Conservation (phyloP, 1,140 invertebrate species). For the Drosophila cardini region DNA sequence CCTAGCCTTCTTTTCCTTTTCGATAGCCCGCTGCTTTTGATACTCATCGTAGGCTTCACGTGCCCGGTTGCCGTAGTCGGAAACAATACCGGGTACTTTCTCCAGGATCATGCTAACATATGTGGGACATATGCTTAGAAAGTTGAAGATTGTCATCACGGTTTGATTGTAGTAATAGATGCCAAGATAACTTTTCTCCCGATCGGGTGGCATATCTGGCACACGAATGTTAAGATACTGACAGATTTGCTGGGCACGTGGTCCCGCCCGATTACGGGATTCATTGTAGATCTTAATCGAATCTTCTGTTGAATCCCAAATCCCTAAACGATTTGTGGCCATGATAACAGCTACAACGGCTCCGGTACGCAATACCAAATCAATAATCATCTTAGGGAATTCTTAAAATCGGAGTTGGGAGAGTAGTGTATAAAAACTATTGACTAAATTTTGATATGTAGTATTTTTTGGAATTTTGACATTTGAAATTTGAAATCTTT, state of each 20-base stretch:
- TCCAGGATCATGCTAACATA: slow-evolving; percentile 21
- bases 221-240: slow-evolving; percentile 45
- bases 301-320: slow-evolving; percentile 56
- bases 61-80: not conserved
- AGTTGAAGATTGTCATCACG: slow-evolving; percentile 41
- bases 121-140: slow-evolving; percentile 39
- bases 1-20: slow-evolving; percentile 18
- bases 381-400: slow-evolving; percentile 46
- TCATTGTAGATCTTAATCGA: slow-evolving; percentile 45
- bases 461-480: not conserved
- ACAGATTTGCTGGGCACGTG: slow-evolving; percentile 37
- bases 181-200: slow-evolving; percentile 48
- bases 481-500: not conserved
- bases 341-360: slow-evolving; percentile 53
- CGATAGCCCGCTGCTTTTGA: not conserved
- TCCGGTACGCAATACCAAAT: slow-evolving; percentile 54
- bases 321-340: slow-evolving; percentile 38
- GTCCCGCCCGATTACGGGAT: slow-evolving; percentile 1
- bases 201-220: slow-evolving; percentile 53
- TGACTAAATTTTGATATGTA: not conserved
- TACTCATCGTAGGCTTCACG: slow-evolving; percentile 9
- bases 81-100: slow-evolving; percentile 23
- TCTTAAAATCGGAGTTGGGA: not conserved
- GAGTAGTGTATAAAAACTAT: not conserved
- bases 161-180: slow-evolving; percentile 62